Evolutionary conservation across 35 echinoderm and acorn worm species (phyloP), one percentile per base, ranked within the genome.

Genomic region (Apostichopus californicus): DNA sequence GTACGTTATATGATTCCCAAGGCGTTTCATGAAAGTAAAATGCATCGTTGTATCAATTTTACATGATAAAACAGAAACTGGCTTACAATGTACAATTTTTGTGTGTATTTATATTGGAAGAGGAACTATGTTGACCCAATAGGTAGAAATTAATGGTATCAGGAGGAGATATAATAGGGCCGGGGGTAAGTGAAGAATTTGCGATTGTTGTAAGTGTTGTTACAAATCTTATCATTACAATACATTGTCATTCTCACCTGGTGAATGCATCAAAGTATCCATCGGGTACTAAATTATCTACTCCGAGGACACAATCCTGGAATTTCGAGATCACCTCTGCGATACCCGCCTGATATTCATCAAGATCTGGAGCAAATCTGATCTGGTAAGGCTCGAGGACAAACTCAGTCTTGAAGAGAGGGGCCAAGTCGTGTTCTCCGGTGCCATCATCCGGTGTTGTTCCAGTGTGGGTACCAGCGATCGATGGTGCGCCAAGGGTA

Each of bases 251-350:
- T 46, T 81, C 71, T 77, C 91, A 98, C 97, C 97, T 94, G 91
- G 97, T 98, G 89, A 98, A 98, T 1, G 97, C 97, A 95, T 98
- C 97, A 95, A 98, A 98, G 92, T 98, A 98, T 12, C 70, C 92
- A 84, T 98, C 97, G 6, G 97, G 97, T 10, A 98, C 97, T n/a
- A 98, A 92, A 77, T 98, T 98, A 58, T 94, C 93, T 1, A 98
- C 97, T 79, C 97, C 93, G 3, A 98, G 89, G 9, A 98, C 97
- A 94, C 97, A 98, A 12, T 98, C 95, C 89, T 98, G 95, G 92
- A 98, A 98, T 75, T 90, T 73, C 25, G 94, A 93, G 61, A 98
- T 96, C 65, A 96, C 95, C 73, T 98, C 97, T 9, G 91, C 89
- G 11, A 96, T 93, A 1, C 97, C 97, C 5, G 94, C 95, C 71